A percentile compares a stretch with the other conserved stretches of the same genome.
Conservation (phyloP, 2,113 vertebrate species). For the Poecile atricapillus region DNA sequence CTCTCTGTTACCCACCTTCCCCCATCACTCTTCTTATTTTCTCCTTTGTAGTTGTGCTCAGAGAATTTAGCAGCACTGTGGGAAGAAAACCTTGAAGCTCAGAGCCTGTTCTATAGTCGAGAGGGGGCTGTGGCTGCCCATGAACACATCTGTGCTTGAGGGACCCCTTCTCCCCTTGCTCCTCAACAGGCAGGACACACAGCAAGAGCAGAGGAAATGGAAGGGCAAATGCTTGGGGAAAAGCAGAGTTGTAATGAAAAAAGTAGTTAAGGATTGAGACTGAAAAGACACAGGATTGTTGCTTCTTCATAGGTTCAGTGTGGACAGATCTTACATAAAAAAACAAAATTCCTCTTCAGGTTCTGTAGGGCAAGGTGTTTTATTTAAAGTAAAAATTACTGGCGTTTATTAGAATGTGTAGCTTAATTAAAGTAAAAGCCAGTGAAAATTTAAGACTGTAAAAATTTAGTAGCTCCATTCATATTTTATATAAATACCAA, state of each 20-base stretch:
- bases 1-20: neutral
- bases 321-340: neutral
- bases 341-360: neutral
- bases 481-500: neutral
- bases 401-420: rapidly evolving
- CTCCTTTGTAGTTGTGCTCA: neutral
- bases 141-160: neutral
- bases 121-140: neutral
- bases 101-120: neutral
- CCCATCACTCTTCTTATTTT: neutral
- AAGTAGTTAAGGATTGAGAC: neutral
- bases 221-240: neutral
- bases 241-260: neutral
- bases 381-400: neutral
- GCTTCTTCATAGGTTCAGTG: neutral
- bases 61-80: neutral
- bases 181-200: neutral
- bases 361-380: neutral
- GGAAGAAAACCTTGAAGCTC: neutral
- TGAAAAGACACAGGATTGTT: neutral
- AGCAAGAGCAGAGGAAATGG: neutral
- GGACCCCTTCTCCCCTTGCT: neutral
- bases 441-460: neutral
- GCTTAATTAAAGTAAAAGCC: neutral
- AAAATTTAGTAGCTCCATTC: neutral